A percentile compares a stretch with the other conserved stretches of the same genome.
Evolutionary conservation across 2,113 vertebrate genomes (phyloP).

Genomic region (Alligator mississippiensis): DNA sequence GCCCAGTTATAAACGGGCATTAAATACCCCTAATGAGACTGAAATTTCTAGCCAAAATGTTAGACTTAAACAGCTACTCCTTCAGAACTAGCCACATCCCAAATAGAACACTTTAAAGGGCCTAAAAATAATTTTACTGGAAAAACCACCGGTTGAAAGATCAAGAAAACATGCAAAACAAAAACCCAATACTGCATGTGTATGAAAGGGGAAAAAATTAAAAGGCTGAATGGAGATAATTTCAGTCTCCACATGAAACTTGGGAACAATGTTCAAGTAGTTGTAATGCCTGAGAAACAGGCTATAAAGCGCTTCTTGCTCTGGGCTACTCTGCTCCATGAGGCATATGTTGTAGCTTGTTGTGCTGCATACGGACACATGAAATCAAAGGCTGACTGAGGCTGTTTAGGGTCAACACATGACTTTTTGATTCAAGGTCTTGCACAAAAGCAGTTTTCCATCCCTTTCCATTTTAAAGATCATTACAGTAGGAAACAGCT

Average conservation of each 20-base stretch:
- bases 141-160: background rate
- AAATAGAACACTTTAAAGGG: background rate
- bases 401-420: too few relatives aligned
- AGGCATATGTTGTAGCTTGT: background rate
- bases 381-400: background rate
- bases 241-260: background rate
- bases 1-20: background rate
- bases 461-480: background rate
- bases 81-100: background rate
- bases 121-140: background rate
- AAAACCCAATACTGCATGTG: too few relatives aligned
- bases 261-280: background rate
- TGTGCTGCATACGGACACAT: accelerated
- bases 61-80: background rate
- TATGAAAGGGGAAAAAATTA: too few relatives aligned
- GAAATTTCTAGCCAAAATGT: background rate
- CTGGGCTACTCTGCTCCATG: background rate
- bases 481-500: background rate
- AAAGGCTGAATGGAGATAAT: background rate
- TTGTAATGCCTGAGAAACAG: background rate
- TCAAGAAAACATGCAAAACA: too few relatives aligned
- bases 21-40: accelerated
- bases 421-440: background rate
- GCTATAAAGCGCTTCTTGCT: constrained; percentile 3
- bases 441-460: background rate